These are phyloP conservation scores for Vesta saturnalis DNA, from an alignment of 2,888 invertebrate species.

Conservation along the genomic window DNA sequence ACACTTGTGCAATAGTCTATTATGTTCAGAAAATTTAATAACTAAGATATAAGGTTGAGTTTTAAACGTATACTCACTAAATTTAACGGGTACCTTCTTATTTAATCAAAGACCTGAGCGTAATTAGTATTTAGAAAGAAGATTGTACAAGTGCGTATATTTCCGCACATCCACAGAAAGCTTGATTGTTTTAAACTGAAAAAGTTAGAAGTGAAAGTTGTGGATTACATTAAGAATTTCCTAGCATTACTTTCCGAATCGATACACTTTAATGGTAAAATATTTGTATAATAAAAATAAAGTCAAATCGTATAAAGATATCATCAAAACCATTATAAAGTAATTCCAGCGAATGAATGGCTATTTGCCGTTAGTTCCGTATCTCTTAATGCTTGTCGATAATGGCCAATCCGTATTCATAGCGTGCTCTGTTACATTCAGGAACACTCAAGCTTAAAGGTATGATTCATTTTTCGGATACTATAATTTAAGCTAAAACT, in stretches of 20 bases:
- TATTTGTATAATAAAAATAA: conserved; percentile 33
- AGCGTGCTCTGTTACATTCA: conserved; percentile 32
- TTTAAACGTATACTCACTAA: too few relatives aligned
- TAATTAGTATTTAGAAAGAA: too few relatives aligned
- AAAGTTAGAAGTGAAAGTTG: not conserved
- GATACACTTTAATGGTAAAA: conserved; percentile 13
- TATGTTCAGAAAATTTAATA: too few relatives aligned
- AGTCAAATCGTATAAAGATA: conserved; percentile 27
- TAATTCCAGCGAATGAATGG: conserved; percentile 33
- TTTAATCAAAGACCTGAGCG: too few relatives aligned
- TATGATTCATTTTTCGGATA: conserved; percentile 23
- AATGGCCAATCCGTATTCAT: conserved; percentile 41
- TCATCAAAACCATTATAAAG: conserved; percentile 32
- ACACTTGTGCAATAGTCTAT: too few relatives aligned
- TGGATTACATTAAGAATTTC: not conserved
- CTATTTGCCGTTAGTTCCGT: conserved; percentile 37
- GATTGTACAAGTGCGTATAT: too few relatives aligned
- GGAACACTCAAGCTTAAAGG: conserved; percentile 23
- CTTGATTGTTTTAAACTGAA: too few relatives aligned
- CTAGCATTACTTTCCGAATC: not conserved
- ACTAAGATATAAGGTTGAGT: too few relatives aligned
- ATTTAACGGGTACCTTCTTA: too few relatives aligned
- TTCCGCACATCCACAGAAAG: too few relatives aligned
- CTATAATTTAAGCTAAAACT: not conserved
- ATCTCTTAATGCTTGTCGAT: conserved; percentile 34